Percentiles rank a stretch among this genome's conserved stretches.
Evolutionary conservation across 2,113 vertebrate genomes (phyloP).

Genomic region (Poeciliopsis turrubarensis): DNA sequence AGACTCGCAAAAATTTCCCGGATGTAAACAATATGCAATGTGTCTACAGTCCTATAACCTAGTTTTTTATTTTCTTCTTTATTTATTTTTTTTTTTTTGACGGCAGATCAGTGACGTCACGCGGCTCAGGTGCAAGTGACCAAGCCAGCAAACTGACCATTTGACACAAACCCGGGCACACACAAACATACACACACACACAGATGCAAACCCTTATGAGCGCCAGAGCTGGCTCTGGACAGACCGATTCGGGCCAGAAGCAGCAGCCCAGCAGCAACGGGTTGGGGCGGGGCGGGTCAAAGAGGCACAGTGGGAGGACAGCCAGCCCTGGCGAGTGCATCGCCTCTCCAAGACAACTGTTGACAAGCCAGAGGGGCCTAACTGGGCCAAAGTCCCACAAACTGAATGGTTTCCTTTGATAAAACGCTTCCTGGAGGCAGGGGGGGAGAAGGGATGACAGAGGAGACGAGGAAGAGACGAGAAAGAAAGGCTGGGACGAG

Average conservation of each 20-base stretch:
- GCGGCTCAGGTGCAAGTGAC: background rate
- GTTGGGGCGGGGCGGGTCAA: constrained; percentile 31
- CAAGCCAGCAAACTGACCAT: background rate
- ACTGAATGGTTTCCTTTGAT: constrained; percentile 60
- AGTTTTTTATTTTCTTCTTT: no score
- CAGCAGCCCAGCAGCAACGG: constrained; percentile 29
- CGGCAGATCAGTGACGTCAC: background rate
- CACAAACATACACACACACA: constrained; percentile 11
- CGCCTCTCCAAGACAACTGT: constrained; percentile 66
- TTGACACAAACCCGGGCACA: constrained; percentile 31
- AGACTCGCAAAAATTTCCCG: no score
- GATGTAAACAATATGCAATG: no score
- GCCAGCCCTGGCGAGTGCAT: constrained; percentile 52
- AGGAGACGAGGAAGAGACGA: constrained; percentile 17
- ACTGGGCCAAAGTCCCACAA: constrained; percentile 40
- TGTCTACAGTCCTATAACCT: no score
- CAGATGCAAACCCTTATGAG: constrained; percentile 6
- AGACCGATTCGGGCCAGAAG: constrained; percentile 19
- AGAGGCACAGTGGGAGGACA: constrained; percentile 44
- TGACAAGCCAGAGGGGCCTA: constrained; percentile 42
- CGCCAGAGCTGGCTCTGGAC: constrained; percentile 24
- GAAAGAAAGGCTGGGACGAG: constrained; percentile 15
- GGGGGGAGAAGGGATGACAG: constrained; percentile 26
- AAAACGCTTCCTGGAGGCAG: constrained; percentile 56
- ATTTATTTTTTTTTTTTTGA: no score